These are phyloP conservation scores for Chiloscyllium plagiosum DNA, from an alignment of 2,113 vertebrate genomes.

Conservation along the genomic window DNA sequence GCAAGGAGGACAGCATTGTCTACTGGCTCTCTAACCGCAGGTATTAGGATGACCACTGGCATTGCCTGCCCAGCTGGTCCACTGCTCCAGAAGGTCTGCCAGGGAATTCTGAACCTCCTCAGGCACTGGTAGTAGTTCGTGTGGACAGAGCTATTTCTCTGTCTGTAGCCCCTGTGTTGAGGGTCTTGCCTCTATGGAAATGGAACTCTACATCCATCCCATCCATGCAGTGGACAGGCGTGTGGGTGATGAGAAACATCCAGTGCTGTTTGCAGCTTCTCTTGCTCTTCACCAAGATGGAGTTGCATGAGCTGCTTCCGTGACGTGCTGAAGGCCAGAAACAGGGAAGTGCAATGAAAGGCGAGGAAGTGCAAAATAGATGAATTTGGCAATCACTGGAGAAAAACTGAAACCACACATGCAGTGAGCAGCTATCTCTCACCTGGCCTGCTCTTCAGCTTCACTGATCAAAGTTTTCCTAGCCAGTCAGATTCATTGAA, in stretches of 20 bases:
- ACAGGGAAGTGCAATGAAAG: neutral
- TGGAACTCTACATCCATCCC: neutral
- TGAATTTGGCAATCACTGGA: neutral
- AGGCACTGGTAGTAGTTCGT: neutral
- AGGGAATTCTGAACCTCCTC: neutral
- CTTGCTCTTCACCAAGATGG: neutral
- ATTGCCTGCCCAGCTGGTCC: neutral
- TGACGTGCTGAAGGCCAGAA: neutral
- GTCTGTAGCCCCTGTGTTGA: too few species aligned
- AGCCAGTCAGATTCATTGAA: too few species aligned
- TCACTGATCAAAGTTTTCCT: too few species aligned
- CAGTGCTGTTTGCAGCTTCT: neutral
- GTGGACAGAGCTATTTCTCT: too few species aligned
- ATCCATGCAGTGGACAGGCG: neutral
- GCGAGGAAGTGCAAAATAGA: neutral
- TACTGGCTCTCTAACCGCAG: neutral
- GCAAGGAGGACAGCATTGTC: too few species aligned
- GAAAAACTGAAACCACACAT: neutral
- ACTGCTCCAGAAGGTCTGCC: neutral
- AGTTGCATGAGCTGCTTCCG: neutral
- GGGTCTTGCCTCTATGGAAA: neutral
- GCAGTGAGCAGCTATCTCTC: neutral
- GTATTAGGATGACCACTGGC: neutral
- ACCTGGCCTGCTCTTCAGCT: neutral
- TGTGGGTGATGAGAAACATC: neutral